These are phyloP conservation scores for Mesorhabditis sp. DNA, from an alignment of 2,888 invertebrate genomes.

Conservation along the genomic window DNA sequence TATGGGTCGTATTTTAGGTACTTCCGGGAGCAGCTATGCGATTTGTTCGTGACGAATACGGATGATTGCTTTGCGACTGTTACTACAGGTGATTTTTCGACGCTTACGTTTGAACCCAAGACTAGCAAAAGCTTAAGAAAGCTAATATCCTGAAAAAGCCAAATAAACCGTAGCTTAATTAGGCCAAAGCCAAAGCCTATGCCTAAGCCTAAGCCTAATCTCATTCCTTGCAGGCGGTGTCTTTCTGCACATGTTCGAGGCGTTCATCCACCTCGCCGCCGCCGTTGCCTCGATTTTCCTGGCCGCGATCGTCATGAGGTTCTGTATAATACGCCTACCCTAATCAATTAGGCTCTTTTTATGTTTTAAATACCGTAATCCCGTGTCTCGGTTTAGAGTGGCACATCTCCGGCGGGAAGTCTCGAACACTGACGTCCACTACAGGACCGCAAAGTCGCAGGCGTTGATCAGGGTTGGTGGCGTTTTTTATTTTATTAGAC, in stretches of 20 bases:
- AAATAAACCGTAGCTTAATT: neutral
- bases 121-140: neutral
- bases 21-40: neutral
- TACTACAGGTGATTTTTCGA: neutral
- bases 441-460: neutral
- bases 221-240: neutral
- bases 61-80: too few species aligned
- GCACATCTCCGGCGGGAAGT: neutral
- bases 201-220: neutral
- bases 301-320: neutral
- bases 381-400: neutral
- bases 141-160: neutral
- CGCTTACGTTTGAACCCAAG: neutral
- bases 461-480: neutral
- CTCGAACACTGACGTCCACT: neutral
- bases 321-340: too few species aligned
- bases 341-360: too few species aligned
- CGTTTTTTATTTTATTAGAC: too few species aligned
- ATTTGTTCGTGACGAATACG: neutral
- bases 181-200: neutral
- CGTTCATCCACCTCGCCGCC: conserved; percentile 2
- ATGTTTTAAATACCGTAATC: too few species aligned
- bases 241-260: neutral
- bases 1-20: neutral
- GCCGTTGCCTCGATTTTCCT: neutral